Percentiles rank a stretch among this genome's conserved stretches.
Conservation (phyloP, 2,113 vertebrate species). For the Brachyhypopomus occidentalis region DNA sequence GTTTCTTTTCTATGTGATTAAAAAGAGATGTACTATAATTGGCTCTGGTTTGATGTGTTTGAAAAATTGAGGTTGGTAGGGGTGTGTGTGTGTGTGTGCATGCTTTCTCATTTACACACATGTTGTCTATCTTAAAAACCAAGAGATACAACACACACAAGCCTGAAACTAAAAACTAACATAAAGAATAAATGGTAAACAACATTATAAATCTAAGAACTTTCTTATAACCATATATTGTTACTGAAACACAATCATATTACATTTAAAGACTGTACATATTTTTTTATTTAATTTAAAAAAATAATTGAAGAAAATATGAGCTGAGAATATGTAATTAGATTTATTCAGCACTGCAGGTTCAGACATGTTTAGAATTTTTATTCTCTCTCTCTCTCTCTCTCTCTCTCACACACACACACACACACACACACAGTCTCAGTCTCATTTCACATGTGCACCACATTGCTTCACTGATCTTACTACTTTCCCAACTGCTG, state of each 20-base stretch:
- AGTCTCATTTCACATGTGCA: constrained; percentile 17
- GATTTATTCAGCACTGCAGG: neutral
- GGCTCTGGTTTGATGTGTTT: constrained; percentile 28
- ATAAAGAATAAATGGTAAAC: neutral
- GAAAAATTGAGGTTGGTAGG: neutral
- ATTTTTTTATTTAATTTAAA: neutral
- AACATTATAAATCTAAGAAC: neutral
- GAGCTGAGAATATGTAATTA: constrained; percentile 8
- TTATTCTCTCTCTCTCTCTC: neutral
- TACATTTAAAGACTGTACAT: neutral
- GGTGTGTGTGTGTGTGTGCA: neutral
- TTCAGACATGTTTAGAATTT: constrained; percentile 12
- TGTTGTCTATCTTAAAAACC: neutral
- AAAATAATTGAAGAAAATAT: constrained; percentile 14
- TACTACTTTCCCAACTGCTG: neutral
- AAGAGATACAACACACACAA: constrained; percentile 2
- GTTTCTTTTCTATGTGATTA: constrained; percentile 59
- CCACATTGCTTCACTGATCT: constrained; percentile 23
- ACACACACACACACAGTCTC: neutral
- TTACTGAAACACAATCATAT: neutral
- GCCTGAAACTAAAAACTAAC: neutral
- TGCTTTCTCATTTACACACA: constrained; percentile 11
- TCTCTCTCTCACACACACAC: neutral
- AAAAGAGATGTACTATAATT: constrained; percentile 55
- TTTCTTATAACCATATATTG: neutral